Base-by-base conservation (phyloP, 2,888 invertebrate species). In the Pemphredon lugubris region DNA sequence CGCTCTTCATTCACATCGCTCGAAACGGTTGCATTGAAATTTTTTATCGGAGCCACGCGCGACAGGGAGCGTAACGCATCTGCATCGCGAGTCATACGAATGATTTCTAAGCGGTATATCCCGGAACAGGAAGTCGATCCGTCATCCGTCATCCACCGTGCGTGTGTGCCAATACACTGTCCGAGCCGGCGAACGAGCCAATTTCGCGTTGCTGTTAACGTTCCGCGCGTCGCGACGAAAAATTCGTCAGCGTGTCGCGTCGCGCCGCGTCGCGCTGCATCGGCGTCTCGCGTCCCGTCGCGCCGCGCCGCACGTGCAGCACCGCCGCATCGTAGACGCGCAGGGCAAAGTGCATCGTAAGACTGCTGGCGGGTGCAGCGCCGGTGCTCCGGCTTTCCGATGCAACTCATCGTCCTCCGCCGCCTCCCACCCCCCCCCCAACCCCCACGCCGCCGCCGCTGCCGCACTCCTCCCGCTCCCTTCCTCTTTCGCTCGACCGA, bases 301-400 rank as follows among this genome's bases (percentile, higher is more conserved):
- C 48, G 18, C 11, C 53, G 57, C 58, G 63, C 39, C 60, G 60
- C 75, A 73, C 78, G 77, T 73, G 78, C 45, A 47, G 51, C 55
- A 50, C 16, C 45, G 37, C 26, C 60, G 73, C 71, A 34, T 75
- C 70, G 59, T 48, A 64, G 75, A 45, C 77, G 79, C 77, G 69
- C 83, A 73, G 76, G 75, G 73, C 84, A 83, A 82, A 83, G 83
- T 84, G 84, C 82, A 85, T 82, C 75, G 82, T 75, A 75, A 82
- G 84, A 86, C 86, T 86, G 82, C 79, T 75, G 77, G 58, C 77
- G 76, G 71, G 71, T 75, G 78, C 74, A 75, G 73, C 75, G 65
- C 73, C 73, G 77, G 54, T 75, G 75, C 79, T 67, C 68, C 51
- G 77, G 66, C 77, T 81, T 79, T 83, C 80, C 75, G 68, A 77